Evolutionary conservation across 2,888 invertebrate species (phyloP).

Genomic region (Heteromurus nitidus): DNA sequence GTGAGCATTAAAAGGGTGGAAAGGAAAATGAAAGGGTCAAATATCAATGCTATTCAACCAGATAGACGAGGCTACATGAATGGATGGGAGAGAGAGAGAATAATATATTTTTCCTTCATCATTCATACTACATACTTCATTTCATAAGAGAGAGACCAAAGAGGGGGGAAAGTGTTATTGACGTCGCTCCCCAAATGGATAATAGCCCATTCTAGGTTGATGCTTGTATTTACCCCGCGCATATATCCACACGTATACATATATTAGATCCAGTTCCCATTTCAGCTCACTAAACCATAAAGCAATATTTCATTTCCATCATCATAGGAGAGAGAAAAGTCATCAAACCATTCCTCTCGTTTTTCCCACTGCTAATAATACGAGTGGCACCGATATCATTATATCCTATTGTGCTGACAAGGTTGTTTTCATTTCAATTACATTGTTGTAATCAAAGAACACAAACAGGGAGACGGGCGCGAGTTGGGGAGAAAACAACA

Average conservation of each 20-base stretch:
- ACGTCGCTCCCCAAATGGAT: not conserved
- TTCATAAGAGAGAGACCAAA: not conserved
- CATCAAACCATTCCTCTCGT: conserved; percentile 35
- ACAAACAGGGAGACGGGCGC: not conserved
- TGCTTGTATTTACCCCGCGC: not conserved
- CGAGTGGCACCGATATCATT: conserved; percentile 8
- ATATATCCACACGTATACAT: not conserved
- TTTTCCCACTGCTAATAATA: conserved; percentile 33
- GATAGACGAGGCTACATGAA: too few species aligned
- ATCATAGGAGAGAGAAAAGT: too few species aligned
- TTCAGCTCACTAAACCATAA: conserved; percentile 33
- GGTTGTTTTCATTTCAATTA: conserved; percentile 61
- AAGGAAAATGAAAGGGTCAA: conserved; percentile 54
- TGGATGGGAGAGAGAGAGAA: too few species aligned
- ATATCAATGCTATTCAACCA: too few species aligned
- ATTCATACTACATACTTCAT: conserved; percentile 4
- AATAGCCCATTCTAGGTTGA: not conserved
- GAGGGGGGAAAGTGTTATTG: not conserved
- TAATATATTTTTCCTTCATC: too few species aligned
- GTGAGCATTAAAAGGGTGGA: conserved; percentile 43
- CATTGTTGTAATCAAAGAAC: conserved; percentile 34
- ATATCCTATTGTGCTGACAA: conserved; percentile 50
- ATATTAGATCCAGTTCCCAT: conserved; percentile 22
- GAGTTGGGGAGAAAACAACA: conserved; percentile 8
- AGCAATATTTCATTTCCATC: conserved; percentile 60